Evolutionary conservation across 2,888 invertebrate species (phyloP).

Genomic region (Synergus umbraculus): DNA sequence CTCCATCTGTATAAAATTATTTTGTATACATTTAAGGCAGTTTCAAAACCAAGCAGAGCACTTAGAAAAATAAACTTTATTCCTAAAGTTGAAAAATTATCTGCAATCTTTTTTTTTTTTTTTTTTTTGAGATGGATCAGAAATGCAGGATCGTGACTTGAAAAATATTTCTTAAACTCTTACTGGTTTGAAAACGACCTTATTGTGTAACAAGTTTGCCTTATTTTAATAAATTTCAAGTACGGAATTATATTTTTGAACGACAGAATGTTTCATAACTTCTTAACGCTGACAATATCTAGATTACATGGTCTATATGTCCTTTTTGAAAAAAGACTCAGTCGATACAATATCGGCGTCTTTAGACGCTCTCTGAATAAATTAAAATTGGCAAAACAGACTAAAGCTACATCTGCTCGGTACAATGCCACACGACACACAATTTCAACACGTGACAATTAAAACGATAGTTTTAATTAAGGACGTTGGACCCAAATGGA

Average conservation of each 20-base stretch:
- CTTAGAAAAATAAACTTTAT: not conserved
- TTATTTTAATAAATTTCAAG: not conserved
- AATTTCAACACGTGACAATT: conserved; percentile 21
- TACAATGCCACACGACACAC: conserved; percentile 26
- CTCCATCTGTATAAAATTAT: not conserved
- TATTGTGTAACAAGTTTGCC: not conserved
- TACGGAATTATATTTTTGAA: not conserved
- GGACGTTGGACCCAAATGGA: too few relatives aligned
- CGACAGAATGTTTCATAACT: conserved; percentile 9
- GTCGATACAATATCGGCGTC: conserved; percentile 30
- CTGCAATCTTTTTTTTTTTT: not conserved
- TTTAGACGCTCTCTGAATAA: conserved; percentile 30
- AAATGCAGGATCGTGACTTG: not conserved
- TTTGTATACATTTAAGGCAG: not conserved
- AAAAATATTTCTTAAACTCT: not conserved
- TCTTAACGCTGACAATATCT: conserved; percentile 1
- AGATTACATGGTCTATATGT: conserved; percentile 14
- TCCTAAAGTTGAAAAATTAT: not conserved
- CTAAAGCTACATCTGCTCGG: conserved; percentile 28
- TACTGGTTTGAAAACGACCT: not conserved
- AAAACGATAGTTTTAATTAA: not conserved
- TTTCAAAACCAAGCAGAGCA: not conserved
- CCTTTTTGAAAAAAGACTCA: conserved; percentile 25
- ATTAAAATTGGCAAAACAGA: conserved; percentile 17
- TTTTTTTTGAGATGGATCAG: not conserved